Conservation (phyloP, 2,888 invertebrate genomes). For the Scaptomyza cyrtandrae region DNA sequence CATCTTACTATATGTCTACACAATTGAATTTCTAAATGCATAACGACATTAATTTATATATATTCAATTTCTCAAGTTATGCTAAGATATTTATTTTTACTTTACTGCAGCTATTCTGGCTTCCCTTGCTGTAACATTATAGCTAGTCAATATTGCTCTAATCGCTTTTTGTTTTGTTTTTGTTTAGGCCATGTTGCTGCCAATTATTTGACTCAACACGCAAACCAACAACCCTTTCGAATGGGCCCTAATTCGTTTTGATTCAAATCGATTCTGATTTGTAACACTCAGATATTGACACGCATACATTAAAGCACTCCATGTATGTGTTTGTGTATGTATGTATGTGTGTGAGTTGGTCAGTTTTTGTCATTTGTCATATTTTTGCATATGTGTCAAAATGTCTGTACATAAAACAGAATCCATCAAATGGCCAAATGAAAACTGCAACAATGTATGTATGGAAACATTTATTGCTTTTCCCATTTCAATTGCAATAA, state of each 20-base stretch:
- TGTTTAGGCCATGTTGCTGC: constrained; percentile 49
- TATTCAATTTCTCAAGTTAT: no score
- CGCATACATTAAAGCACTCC: not conserved
- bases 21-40: no score
- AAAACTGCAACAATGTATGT: constrained; percentile 7
- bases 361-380: constrained; percentile 42
- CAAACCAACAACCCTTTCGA: constrained; percentile 13
- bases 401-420: constrained; percentile 62
- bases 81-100: no score
- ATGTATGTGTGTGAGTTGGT: constrained; percentile 26
- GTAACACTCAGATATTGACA: constrained; percentile 56
- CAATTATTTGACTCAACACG: constrained; percentile 53
- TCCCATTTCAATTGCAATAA: not conserved
- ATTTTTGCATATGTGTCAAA: constrained; percentile 58
- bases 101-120: constrained; percentile 2
- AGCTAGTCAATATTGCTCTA: constrained; percentile 39
- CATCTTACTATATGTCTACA: no score
- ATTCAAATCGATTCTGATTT: constrained; percentile 59
- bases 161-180: constrained; percentile 42
- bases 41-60: no score
- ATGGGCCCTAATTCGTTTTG: constrained; percentile 30
- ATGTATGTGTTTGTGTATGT: not conserved
- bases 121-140: constrained; percentile 20
- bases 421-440: constrained; percentile 65
- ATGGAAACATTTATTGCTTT: constrained; percentile 14